phyloP scores from a whole-genome alignment of 92 coral and sea anemone genomes.

The Umimayanthus kanabou region DNA sequence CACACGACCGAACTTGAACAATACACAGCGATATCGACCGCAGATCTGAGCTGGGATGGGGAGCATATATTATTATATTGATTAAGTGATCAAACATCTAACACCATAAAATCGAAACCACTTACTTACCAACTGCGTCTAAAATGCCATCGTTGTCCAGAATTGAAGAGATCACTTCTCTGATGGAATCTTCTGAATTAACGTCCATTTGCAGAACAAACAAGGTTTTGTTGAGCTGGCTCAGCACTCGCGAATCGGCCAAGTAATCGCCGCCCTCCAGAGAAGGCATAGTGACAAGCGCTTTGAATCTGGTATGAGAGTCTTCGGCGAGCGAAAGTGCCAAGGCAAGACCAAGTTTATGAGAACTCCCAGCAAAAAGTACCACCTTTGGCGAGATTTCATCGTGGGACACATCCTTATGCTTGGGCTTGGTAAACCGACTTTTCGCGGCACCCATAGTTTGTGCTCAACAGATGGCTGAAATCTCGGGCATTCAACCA shows the following conservation, averaged over 20 bases:
- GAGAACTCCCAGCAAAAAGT: constrained; percentile 88
- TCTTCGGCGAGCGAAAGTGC: constrained; percentile 88
- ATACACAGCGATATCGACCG: background rate
- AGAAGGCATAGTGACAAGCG: constrained; percentile 90
- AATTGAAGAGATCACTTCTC: constrained; percentile 77
- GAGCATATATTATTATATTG: background rate
- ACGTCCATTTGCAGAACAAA: constrained; percentile 93
- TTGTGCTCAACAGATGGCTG: constrained; percentile 38
- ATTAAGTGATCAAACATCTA: background rate
- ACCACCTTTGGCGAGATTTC: constrained; percentile 76
- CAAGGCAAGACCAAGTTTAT: constrained; percentile 79
- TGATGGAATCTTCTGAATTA: constrained; percentile 73
- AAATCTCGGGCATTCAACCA: constrained; percentile 20
- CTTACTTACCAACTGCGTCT: constrained; percentile 88
- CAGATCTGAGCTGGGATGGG: constrained; percentile 21
- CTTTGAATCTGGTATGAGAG: constrained; percentile 79
- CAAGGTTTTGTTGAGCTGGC: constrained; percentile 78
- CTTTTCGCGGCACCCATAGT: constrained; percentile 58
- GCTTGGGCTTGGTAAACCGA: constrained; percentile 33
- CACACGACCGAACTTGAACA: background rate
- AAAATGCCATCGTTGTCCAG: constrained; percentile 88
- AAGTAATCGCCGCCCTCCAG: constrained; percentile 77
- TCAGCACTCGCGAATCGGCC: constrained; percentile 83
- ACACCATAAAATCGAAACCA: background rate
- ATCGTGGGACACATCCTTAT: constrained; percentile 50